These are phyloP conservation scores for Maconellicoccus hirsutus DNA, from an alignment of 1,140 invertebrate genomes.

Conservation along the genomic window DNA sequence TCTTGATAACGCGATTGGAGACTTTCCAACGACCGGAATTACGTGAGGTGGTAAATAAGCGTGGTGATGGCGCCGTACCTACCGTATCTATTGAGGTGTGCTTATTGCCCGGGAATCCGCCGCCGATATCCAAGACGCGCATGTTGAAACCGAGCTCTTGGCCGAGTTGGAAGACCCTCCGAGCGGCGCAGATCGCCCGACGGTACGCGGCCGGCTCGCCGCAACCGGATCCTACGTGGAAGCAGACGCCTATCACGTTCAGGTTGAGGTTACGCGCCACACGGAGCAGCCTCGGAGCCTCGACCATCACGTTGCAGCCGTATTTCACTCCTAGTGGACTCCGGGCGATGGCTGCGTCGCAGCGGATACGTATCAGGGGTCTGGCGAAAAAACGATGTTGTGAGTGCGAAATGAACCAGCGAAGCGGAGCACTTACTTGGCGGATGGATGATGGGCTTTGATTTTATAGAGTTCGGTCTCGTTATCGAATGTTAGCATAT, in stretches of 20 bases:
- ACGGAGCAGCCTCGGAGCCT: conserved; percentile 65
- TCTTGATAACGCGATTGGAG: too few relatives aligned
- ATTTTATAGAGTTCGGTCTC: conserved; percentile 89
- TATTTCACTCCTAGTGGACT: conserved; percentile 91
- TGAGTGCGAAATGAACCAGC: too few relatives aligned
- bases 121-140: conserved; percentile 67
- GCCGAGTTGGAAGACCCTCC: conserved; percentile 57
- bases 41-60: too few relatives aligned
- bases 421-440: too few relatives aligned
- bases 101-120: conserved; percentile 68
- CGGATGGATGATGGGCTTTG: conserved; percentile 64
- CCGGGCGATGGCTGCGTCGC: conserved; percentile 73
- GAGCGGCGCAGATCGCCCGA: conserved; percentile 58
- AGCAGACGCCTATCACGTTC: conserved; percentile 72
- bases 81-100: conserved; percentile 52
- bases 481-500: conserved; percentile 91
- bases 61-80: too few relatives aligned
- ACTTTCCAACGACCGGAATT: too few relatives aligned
- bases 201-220: conserved; percentile 58
- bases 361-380: conserved; percentile 82
- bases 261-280: conserved; percentile 54
- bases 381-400: too few relatives aligned
- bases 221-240: conserved; percentile 81
- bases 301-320: conserved; percentile 69
- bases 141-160: conserved; percentile 54